Conservation (phyloP, 2,113 vertebrate genomes). For the Paratilapia polleni region DNA sequence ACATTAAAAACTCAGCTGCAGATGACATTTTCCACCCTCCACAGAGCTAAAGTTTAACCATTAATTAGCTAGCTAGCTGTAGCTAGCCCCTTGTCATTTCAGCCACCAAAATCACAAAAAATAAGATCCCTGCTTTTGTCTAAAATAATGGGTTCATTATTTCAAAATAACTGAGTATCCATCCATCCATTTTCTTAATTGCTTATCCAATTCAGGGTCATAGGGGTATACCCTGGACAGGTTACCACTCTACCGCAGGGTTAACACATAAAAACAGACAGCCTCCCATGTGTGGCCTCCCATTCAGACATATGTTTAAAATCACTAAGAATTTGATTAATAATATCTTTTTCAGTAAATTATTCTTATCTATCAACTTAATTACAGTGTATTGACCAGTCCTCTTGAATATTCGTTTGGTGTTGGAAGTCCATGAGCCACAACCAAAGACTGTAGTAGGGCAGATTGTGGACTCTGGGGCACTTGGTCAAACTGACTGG, state of each 20-base stretch:
- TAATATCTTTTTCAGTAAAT: background rate
- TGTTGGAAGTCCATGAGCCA: background rate
- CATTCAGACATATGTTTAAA: background rate
- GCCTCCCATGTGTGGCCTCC: too few relatives aligned
- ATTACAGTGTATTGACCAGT: background rate
- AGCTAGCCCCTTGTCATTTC: too few relatives aligned
- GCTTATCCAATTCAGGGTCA: background rate
- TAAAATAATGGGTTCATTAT: too few relatives aligned
- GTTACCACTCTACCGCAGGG: background rate
- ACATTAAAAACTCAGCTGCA: background rate
- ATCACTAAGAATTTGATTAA: background rate
- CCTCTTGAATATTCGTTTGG: background rate
- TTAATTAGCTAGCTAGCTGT: background rate
- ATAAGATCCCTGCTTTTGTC: background rate
- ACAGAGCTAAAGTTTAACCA: too few relatives aligned
- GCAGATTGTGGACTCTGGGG: background rate
- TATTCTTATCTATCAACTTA: background rate
- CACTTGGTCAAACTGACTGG: background rate
- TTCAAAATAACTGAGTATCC: too few relatives aligned
- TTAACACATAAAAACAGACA: background rate
- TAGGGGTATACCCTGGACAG: background rate
- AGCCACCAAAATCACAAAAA: accelerated
- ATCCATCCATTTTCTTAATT: background rate
- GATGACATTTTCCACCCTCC: too few relatives aligned
- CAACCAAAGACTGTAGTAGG: background rate